Conservation (phyloP, 53 echinoderm and acorn worm genomes). For the Zoroaster sp. region DNA sequence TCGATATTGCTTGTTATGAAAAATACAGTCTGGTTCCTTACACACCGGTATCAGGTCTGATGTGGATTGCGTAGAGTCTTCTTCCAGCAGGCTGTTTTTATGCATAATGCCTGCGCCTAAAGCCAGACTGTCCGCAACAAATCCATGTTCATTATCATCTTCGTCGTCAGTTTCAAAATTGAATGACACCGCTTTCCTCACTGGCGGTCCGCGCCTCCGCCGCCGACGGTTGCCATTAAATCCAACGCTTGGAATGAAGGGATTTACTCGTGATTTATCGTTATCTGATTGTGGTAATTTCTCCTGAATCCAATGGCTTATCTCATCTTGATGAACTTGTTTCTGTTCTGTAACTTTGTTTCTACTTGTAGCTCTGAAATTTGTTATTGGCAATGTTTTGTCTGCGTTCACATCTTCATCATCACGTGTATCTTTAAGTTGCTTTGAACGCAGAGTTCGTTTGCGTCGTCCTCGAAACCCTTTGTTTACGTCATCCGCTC, state of each 20-base stretch:
- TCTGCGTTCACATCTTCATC: not conserved
- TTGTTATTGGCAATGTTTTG: not conserved
- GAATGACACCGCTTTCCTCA: constrained; percentile 25
- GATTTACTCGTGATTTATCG: not conserved
- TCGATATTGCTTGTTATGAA: constrained; percentile 53
- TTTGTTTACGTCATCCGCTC: constrained; percentile 24
- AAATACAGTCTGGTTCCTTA: constrained; percentile 83
- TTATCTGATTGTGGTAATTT: not conserved
- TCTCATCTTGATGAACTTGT: not conserved
- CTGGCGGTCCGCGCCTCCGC: not conserved
- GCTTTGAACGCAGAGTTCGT: not conserved
- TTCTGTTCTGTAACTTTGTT: not conserved
- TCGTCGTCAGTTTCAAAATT: not conserved
- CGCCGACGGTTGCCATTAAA: not conserved
- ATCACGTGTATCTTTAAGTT: not conserved
- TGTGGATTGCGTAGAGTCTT: not conserved
- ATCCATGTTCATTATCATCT: not conserved
- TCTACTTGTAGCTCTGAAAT: not conserved
- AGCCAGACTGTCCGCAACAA: not conserved
- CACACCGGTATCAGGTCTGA: constrained; percentile 10
- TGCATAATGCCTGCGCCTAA: constrained; percentile 7
- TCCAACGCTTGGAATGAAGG: not conserved
- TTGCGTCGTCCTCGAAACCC: not conserved
- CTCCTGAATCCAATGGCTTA: not conserved
- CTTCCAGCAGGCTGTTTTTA: not conserved